Evolutionary conservation across 2,888 invertebrate genomes (phyloP), one percentile per base, ranked within the genome.

Genomic region (Fragum whitleyi): DNA sequence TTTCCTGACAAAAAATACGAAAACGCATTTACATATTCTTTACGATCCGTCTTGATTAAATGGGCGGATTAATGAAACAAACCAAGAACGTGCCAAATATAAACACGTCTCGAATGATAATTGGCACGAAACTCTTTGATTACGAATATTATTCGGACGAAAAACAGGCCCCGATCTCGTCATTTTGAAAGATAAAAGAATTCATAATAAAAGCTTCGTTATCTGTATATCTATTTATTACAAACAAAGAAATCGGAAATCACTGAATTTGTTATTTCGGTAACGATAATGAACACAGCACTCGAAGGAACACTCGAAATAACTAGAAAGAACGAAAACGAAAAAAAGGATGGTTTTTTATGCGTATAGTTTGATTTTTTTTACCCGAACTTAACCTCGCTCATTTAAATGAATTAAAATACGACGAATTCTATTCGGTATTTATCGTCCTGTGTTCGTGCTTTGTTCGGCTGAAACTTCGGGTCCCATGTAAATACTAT

Each of bases 101-200:
- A 61, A 61, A 61, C 61, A 28, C 61, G 61, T 61, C 65, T 65
- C 29, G 29, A 32, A 32, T 36, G 62, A 62, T 62, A 62, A 62
- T 62, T 1, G 28, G 62, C 32, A 21, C 62, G 62, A 62, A 62
- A 2, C 32, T 7, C 16, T 28, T 65, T 65, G 65, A 39, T 65
- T 65, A 42, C 65, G 65, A 65, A 65, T 26, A n/a, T 23, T 65
- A 42, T 23, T 65, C 29, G 65, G 65, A 65, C 65, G 65, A 65
- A 65, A 65, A 65, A 6, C 65, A 65, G 65, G 21, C n/a, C 5
- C 42, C n/a, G 23, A 39, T 6, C 14, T 19, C 19, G 42, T 65
- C 65, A 65, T 36, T n/a, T 65, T 47, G 19, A 47, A 47, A 47
- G 47, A 47, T 47, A 47, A 47, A 47, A 47, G 47, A n/a, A 47